Base-by-base conservation (phyloP, 1,140 invertebrate genomes). In the Drosophila ambigua region DNA sequence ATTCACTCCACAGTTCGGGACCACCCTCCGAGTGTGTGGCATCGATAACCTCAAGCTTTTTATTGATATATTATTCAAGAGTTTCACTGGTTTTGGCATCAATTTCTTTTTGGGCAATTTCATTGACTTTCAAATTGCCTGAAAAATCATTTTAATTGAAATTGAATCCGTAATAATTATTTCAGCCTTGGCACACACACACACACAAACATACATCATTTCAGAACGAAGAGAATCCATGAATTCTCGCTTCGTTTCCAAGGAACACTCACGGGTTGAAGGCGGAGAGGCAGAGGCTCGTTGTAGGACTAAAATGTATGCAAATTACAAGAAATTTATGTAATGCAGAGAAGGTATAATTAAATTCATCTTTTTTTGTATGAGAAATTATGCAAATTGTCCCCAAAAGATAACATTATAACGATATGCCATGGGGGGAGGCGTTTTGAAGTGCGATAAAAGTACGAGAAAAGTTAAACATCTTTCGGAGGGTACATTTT, bases 321-420 rank as follows among this genome's bases (percentile, higher is more conserved):
- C 81, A 83, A 83, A 83, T 83, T 83, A 54, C 73, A 24, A 63
- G 58, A 64, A 55, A 84, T 76, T 66, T 76, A 76, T 79, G 72
- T 75, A 72, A 82, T 63, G 16, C 57, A n/a, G 46, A 63, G 50
- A 35, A 48, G 53, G 51, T 57, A 72, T 83, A 83, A 83, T 83
- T 84, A 79, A 83, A 84, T 79, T 84, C 57, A 64, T 62, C 26
- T 69, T 72, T 71, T 51, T 35, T 44, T 51, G 54, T 58, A 74
- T 59, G 28, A 58, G 50, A 75, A 84, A 79, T 84, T 79, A 82
- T 82, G 79, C 61, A 83, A 82, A 80, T 75, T 64, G 35, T 74
- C 44, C 31, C 16, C 46, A 69, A 39, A 39, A 13, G 35, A 51
- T 46, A 13, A 39, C 13, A 39, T 39, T 13, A 39, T 39, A 39